Evolutionary conservation across 2,888 invertebrate species (phyloP).

Genomic region (Leptura quadrifasciata): DNA sequence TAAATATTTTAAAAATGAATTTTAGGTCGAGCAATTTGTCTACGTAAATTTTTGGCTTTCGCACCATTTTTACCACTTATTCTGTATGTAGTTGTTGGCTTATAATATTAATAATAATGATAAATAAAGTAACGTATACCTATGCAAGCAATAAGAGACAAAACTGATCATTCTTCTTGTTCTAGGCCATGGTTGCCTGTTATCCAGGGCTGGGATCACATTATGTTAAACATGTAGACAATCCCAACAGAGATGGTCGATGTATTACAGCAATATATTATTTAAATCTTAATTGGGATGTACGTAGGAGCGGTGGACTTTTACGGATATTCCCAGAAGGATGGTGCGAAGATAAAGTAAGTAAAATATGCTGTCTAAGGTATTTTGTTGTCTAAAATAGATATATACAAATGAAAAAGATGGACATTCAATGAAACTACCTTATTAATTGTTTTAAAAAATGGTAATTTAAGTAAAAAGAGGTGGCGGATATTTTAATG

Average conservation of each 20-base stretch:
- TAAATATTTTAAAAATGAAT: too few species aligned
- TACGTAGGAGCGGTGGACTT: slow-evolving; percentile 88
- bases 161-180: slow-evolving; percentile 51
- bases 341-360: slow-evolving; percentile 81
- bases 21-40: too few species aligned
- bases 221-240: slow-evolving; percentile 98
- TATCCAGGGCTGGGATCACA: slow-evolving; percentile 96
- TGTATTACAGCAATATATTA: slow-evolving; percentile 99
- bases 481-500: background rate
- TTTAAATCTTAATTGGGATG: slow-evolving; percentile 95
- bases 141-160: too few species aligned
- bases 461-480: too few species aligned
- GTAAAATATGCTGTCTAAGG: background rate
- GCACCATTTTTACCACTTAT: too few species aligned
- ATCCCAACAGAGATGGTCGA: slow-evolving; percentile 96
- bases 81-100: too few species aligned
- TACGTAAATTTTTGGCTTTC: too few species aligned
- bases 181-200: slow-evolving; percentile 98
- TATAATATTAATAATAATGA: too few species aligned
- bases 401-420: background rate
- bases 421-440: background rate
- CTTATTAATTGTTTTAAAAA: too few species aligned
- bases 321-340: slow-evolving; percentile 95
- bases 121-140: too few species aligned
- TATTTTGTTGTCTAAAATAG: background rate